Evolutionary conservation across 1,140 invertebrate species (phyloP), one percentile per base, ranked within the genome.

Genomic region (Drosophila funebris): DNA sequence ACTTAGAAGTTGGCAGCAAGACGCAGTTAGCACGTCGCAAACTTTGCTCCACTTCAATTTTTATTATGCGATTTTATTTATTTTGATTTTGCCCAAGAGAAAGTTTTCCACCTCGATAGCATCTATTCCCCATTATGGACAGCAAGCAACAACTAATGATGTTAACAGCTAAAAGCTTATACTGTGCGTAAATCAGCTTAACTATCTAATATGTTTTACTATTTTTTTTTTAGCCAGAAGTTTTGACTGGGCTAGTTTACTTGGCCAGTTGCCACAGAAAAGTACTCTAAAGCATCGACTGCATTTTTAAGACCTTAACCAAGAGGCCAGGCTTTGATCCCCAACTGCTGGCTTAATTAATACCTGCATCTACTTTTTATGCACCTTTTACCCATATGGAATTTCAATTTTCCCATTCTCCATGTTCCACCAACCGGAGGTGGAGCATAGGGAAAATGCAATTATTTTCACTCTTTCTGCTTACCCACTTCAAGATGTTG

Each of bases 11-110:
- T 75, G n/a, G 46, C 64, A 54, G 22, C 57, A 60, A 66, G 60
- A 87, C 73, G 74, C 76, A 87, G 82, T 87, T 85, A 81, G 63
- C 81, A 85, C 81, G 81, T 84, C 82, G 64, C 82, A 87, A 87
- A 85, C 62, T 73, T 87, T 85, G 39, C 53, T 46, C 41, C 52
- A 66, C 75, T 78, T 85, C 82, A 87, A 85, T 85, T 85, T 85
- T 85, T 85, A 85, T 85, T 88, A 85, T 88, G 82, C 74, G 83
- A 88, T 82, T 88, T 88, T 85, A 82, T 85, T 85, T 88, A 85
- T 85, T 88, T 88, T 72, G 78, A 78, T 85, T 85, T 74, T 57
- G 37, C 73, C 62, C 57, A 24, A 50, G 78, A 76, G 75, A 78
- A 88, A 88, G 61, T 85, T 85, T 82, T 20, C 27, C 61, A 44